Base-by-base conservation (phyloP, 2,888 invertebrate species). In the Hipparchia sbordonii region DNA sequence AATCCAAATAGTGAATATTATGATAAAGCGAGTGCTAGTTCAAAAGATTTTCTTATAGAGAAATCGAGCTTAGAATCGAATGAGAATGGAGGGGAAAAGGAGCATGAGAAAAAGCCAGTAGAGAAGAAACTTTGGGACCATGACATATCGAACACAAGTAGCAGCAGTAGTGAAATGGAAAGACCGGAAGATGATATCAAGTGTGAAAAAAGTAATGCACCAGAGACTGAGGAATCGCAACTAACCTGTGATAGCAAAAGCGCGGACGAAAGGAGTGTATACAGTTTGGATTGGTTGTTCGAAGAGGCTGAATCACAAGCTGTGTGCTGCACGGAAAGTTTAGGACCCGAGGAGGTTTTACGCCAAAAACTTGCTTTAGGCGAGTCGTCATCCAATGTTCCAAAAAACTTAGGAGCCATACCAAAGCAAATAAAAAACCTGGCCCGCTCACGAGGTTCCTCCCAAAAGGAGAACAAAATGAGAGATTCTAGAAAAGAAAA, bases 401-500 rank as follows among this genome's bases (percentile, higher is more conserved):
- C 95, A 86, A 95, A 95, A 86, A 96, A 95, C 85, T 94, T 96
- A 81, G 96, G 96, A 74, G 96, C 96, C 76, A 96, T 96, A 86
- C 96, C 96, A 73, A 96, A 97, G 87, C 96, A 96, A 88, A 89
- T 93, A 81, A 94, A 92, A 93, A 93, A 93, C 89, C 90, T 91
- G 89, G 90, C 91, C 79, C 86, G 95, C 89, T 85, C 94, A 81
- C 84, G 95, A 81, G 89, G 95, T 78, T 95, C 95, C 52, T 95
- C 95, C 9, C 94, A 95, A 71, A 94, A 94, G 84, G 94, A 94
- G 84, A 94, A 94, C 85, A 94, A 93, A 84, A 92, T 91, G 84
- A 88, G 87, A 84, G 94, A 94, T 85, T 86, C 88, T 80, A 92
- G 85, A 78, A 93, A 88, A 72, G 92, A 93, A 62, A 91, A 89